Evolutionary conservation across 2,797 vertebrate species (phyloP).

Genomic region (Linurgus olivaceus): DNA sequence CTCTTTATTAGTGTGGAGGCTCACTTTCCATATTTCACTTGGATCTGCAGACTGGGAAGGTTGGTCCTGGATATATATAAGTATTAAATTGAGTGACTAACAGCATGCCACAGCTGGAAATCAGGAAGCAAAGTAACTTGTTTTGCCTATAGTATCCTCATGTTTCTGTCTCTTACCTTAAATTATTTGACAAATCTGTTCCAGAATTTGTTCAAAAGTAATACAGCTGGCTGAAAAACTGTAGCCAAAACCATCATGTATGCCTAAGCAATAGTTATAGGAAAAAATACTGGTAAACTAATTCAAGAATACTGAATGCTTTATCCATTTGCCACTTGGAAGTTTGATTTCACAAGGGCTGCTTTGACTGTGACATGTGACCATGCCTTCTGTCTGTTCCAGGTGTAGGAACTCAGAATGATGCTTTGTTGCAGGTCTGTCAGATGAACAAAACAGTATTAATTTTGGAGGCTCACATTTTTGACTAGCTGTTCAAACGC

Average conservation of each 20-base stretch:
- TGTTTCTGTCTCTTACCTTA: not conserved
- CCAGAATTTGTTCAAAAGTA: not conserved
- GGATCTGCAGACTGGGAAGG: not conserved
- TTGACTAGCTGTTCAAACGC: not conserved
- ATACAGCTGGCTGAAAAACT: not conserved
- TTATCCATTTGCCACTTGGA: not conserved
- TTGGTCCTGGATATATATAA: not conserved
- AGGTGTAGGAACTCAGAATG: not conserved
- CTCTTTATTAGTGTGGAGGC: not conserved
- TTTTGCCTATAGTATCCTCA: not conserved
- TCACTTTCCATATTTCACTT: not conserved
- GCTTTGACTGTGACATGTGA: not conserved
- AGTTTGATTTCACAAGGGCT: not conserved
- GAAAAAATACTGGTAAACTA: not conserved
- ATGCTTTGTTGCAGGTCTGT: not conserved
- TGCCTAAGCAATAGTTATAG: not conserved
- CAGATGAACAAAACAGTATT: not conserved
- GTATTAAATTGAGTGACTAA: not conserved
- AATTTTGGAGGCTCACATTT: not conserved
- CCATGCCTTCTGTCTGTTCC: not conserved
- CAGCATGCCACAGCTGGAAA: not conserved
- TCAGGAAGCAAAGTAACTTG: not conserved
- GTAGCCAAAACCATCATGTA: not conserved
- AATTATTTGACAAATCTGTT: not conserved
- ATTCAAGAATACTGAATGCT: not conserved